These are phyloP conservation scores for Lathamus discolor DNA, from an alignment of 2,113 vertebrate species.

Conservation along the genomic window DNA sequence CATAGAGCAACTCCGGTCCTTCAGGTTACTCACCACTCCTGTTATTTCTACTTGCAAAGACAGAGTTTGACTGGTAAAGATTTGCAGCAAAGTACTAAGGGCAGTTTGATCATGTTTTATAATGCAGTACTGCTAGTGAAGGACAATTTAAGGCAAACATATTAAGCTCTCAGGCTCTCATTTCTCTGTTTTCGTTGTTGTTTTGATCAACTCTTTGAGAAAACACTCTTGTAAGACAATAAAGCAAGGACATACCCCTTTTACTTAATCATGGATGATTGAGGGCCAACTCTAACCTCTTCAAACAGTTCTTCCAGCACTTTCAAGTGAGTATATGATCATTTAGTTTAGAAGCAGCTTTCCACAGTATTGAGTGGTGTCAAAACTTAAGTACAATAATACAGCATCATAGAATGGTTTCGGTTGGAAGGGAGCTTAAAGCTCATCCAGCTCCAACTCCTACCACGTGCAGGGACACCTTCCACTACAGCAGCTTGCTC, in stretches of 20 bases:
- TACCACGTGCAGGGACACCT: not conserved
- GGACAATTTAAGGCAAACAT: not conserved
- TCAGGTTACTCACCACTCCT: not conserved
- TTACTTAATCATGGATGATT: not conserved
- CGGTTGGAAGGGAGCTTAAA: not conserved
- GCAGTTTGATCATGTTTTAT: not conserved
- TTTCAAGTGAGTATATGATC: not conserved
- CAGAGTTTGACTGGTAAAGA: not conserved
- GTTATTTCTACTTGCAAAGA: slow-evolving; percentile 32
- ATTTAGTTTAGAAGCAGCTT: not conserved
- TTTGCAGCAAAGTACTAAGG: not conserved
- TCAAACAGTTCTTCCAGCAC: not conserved
- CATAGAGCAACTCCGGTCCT: not conserved
- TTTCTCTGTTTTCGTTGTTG: not conserved
- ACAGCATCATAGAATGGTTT: not conserved
- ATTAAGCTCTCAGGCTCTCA: not conserved
- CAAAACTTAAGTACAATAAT: not conserved
- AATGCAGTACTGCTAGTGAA: not conserved
- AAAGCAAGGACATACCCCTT: not conserved
- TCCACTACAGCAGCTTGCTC: not conserved
- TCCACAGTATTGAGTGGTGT: not conserved
- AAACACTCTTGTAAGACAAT: not conserved
- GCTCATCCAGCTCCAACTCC: not conserved
- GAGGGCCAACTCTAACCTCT: not conserved
- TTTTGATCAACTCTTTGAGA: not conserved